These are phyloP conservation scores for Epinotia bilunana DNA, from an alignment of 2,888 invertebrate genomes.

Conservation along the genomic window DNA sequence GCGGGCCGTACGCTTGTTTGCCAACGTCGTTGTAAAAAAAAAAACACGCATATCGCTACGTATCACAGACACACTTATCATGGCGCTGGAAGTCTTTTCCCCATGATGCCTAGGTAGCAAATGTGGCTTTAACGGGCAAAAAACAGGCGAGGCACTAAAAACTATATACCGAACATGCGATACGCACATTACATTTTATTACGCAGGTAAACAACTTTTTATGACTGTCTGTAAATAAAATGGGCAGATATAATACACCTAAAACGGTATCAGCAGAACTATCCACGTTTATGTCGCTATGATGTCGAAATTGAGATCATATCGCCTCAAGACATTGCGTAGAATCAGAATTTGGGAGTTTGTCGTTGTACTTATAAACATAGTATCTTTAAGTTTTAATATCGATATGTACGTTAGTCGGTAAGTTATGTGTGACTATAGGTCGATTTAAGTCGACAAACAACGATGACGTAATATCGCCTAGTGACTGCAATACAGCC, in stretches of 20 bases:
- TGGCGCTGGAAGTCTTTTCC: neutral
- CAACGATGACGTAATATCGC: no score
- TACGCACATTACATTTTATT: conserved; percentile 43
- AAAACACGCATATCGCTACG: no score
- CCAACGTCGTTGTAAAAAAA: no score
- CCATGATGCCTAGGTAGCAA: conserved; percentile 3
- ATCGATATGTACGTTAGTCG: no score
- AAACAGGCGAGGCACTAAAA: conserved; percentile 29
- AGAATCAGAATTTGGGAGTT: neutral
- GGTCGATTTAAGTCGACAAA: no score
- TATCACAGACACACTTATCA: neutral
- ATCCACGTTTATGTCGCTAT: conserved; percentile 12
- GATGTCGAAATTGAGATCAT: neutral
- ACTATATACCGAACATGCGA: conserved; percentile 38
- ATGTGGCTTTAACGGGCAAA: conserved; percentile 7
- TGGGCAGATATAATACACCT: conserved; percentile 42
- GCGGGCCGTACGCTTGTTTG: no score
- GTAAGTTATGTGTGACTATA: no score
- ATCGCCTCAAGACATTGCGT: neutral
- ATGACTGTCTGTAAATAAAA: conserved; percentile 34
- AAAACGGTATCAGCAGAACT: conserved; percentile 37
- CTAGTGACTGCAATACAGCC: no score
- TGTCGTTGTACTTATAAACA: no score
- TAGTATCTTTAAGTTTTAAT: no score
- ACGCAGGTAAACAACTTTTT: conserved; percentile 41